A percentile compares a stretch with the other conserved stretches of the same genome.
Conservation (phyloP, 2,888 invertebrate genomes). For the Microctonus hyperodae region DNA sequence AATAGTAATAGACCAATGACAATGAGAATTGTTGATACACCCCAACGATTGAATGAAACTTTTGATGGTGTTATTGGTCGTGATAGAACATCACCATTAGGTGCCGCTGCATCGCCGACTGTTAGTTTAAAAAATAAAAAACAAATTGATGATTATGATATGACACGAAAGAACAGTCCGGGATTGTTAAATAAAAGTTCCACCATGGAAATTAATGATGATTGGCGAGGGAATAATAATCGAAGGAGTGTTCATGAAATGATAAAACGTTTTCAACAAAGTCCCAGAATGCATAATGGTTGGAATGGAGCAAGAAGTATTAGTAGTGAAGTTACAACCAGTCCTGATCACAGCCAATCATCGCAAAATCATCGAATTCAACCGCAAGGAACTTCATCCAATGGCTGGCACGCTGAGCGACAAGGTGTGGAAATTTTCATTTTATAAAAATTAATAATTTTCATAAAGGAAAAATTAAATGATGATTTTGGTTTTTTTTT, state of each 20-base stretch:
- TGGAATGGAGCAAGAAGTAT: constrained; percentile 49
- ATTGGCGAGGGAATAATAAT: constrained; percentile 49
- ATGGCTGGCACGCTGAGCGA: constrained; percentile 51
- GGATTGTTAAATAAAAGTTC: constrained; percentile 10
- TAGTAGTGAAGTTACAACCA: constrained; percentile 51
- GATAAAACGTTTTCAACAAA: constrained; percentile 59
- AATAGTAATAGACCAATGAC: constrained; percentile 42
- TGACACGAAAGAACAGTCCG: too few relatives aligned
- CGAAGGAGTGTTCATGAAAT: constrained; percentile 61
- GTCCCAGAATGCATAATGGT: constrained; percentile 54
- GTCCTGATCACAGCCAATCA: constrained; percentile 51
- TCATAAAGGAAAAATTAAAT: neutral
- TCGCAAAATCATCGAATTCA: constrained; percentile 51
- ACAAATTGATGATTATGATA: too few relatives aligned
- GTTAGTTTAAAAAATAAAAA: constrained; percentile 40
- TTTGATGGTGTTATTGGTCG: constrained; percentile 52
- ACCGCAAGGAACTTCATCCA: constrained; percentile 49
- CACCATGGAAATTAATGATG: constrained; percentile 44
- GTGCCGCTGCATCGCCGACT: constrained; percentile 49
- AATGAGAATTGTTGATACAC: constrained; percentile 47
- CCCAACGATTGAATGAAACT: constrained; percentile 52
- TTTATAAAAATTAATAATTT: constrained; percentile 1
- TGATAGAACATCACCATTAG: constrained; percentile 50
- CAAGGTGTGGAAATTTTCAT: constrained; percentile 34
- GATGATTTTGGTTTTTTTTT: constrained; percentile 5